Conservation (phyloP, 53 echinoderm and acorn worm genomes). For the Hippasteria phrygiana region DNA sequence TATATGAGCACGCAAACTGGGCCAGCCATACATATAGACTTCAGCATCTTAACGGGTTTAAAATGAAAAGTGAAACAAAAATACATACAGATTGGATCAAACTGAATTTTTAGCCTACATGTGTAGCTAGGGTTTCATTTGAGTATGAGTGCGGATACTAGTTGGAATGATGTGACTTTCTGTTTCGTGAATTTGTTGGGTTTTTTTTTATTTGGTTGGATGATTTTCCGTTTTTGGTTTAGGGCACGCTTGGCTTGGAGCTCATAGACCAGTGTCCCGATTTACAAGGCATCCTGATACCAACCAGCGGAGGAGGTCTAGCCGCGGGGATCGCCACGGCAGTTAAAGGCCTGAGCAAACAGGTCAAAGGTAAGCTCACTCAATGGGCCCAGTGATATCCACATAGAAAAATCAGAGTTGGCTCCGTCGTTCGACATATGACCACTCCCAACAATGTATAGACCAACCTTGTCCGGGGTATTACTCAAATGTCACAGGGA, state of each 20-base stretch:
- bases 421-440: not conserved
- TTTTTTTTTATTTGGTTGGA: too few relatives aligned
- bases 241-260: slow-evolving; percentile 87
- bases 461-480: too few relatives aligned
- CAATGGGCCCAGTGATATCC: not conserved
- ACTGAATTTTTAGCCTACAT: not conserved
- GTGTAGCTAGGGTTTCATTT: not conserved
- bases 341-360: slow-evolving; percentile 74
- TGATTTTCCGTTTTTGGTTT: too few relatives aligned
- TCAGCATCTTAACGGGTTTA: too few relatives aligned
- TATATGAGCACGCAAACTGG: too few relatives aligned
- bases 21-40: too few relatives aligned
- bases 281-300: slow-evolving; percentile 79
- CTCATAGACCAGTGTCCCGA: slow-evolving; percentile 80
- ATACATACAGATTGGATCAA: too few relatives aligned
- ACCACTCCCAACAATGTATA: too few relatives aligned
- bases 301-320: slow-evolving; percentile 85
- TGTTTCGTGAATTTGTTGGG: too few relatives aligned
- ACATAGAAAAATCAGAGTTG: not conserved
- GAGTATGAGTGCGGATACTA: not conserved
- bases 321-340: slow-evolving; percentile 79
- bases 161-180: too few relatives aligned
- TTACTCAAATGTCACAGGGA: too few relatives aligned
- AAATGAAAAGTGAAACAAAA: too few relatives aligned
- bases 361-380: slow-evolving; percentile 69